Evolutionary conservation across 2,888 invertebrate genomes (phyloP).

Genomic region (Drosophila nr. fundita): DNA sequence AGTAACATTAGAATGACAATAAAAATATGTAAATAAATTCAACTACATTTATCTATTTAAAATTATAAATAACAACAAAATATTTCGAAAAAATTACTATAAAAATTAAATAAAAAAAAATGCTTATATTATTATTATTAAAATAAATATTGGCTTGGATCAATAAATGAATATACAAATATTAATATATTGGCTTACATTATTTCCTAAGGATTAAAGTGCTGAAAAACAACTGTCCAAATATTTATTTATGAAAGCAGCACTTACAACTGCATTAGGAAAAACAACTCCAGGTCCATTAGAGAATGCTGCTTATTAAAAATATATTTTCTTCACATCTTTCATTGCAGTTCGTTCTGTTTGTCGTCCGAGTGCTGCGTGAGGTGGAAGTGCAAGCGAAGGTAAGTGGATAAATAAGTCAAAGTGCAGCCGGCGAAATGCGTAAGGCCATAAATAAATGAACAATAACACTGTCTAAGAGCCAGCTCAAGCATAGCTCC

Average conservation of each 20-base stretch:
- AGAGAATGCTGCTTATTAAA: constrained; percentile 33
- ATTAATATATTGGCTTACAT: neutral
- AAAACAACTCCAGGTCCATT: constrained; percentile 18
- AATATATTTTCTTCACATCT: constrained; percentile 29
- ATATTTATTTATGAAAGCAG: neutral
- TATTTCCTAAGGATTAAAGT: neutral
- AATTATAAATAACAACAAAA: neutral
- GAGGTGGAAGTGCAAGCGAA: constrained; percentile 34
- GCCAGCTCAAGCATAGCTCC: constrained; percentile 30
- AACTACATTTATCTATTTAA: neutral
- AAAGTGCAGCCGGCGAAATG: constrained; percentile 53
- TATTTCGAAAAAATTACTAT: neutral
- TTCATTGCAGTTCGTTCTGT: constrained; percentile 46
- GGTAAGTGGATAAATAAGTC: constrained; percentile 72
- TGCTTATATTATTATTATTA: neutral
- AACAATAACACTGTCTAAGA: constrained; percentile 49
- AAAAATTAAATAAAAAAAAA: neutral
- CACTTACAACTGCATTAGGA: neutral
- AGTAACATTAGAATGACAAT: neutral
- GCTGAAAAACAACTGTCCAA: neutral
- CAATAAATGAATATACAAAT: too few species aligned
- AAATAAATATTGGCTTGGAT: neutral
- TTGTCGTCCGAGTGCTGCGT: constrained; percentile 11
- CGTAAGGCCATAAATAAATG: constrained; percentile 60
- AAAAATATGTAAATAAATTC: neutral